phyloP scores from a whole-genome alignment of 2,888 invertebrate genomes.

The Leucoma salicis region DNA sequence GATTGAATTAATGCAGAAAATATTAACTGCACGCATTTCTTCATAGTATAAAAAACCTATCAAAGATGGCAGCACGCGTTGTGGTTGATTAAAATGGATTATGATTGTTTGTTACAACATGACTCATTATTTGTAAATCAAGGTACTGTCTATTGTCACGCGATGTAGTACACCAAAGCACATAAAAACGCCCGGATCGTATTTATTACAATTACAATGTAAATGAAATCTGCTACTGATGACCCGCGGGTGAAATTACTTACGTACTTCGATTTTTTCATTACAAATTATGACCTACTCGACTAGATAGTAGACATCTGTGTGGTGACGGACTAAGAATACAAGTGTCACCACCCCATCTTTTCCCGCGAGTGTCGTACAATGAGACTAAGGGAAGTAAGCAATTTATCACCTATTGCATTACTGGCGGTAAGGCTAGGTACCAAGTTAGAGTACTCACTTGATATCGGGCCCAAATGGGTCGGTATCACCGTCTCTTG shows the following conservation, averaged over 20 bases:
- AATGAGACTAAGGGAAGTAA: too few species aligned
- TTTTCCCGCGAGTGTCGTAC: too few species aligned
- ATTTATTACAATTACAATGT: constrained; percentile 28
- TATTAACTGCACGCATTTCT: constrained; percentile 70
- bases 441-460: too few species aligned
- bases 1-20: constrained; percentile 57
- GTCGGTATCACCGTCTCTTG: too few species aligned
- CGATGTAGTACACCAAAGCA: constrained; percentile 36
- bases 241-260: constrained; percentile 16
- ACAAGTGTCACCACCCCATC: too few species aligned
- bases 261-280: constrained; percentile 8
- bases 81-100: constrained; percentile 61
- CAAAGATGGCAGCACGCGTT: constrained; percentile 48
- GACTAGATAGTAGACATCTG: too few species aligned
- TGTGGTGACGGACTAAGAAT: too few species aligned
- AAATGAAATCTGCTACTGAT: constrained; percentile 34
- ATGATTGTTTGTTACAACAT: constrained; percentile 59
- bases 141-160: constrained; percentile 53
- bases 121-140: constrained; percentile 76
- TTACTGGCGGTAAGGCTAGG: too few species aligned
- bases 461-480: too few species aligned
- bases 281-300: background rate
- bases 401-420: too few species aligned
- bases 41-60: constrained; percentile 29
- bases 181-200: constrained; percentile 25